phyloP scores from a whole-genome alignment of 2,888 invertebrate species.

The Lepidocyrtoides sp. region DNA sequence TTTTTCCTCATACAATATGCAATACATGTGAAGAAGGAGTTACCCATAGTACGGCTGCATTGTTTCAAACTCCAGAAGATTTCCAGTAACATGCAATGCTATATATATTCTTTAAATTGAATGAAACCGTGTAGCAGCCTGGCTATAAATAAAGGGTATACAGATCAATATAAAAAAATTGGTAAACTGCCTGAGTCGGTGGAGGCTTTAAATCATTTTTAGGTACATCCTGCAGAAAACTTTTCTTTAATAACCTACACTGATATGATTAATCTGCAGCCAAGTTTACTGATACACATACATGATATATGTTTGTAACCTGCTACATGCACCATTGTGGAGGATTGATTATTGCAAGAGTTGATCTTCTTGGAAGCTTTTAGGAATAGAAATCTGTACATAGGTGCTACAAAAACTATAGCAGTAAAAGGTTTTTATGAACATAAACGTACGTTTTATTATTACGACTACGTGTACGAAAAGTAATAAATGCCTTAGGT shows the following conservation, averaged over 20 bases:
- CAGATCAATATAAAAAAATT: not conserved
- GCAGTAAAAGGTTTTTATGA: not conserved
- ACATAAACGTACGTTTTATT: constrained; percentile 1
- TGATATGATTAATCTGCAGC: not conserved
- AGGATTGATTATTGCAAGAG: constrained; percentile 33
- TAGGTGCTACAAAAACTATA: not conserved
- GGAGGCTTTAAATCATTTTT: not conserved
- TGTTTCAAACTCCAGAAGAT: too few relatives aligned
- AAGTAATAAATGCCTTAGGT: constrained; percentile 67
- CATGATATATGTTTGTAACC: too few relatives aligned
- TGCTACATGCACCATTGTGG: not conserved
- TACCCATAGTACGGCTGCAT: too few relatives aligned
- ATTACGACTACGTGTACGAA: constrained; percentile 39
- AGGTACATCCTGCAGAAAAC: not conserved
- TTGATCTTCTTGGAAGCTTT: not conserved
- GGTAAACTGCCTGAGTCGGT: not conserved
- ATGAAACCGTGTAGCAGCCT: too few relatives aligned
- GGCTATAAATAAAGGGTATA: too few relatives aligned
- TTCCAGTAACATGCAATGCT: too few relatives aligned
- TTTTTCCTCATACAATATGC: too few relatives aligned
- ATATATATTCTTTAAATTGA: too few relatives aligned
- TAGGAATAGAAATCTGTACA: constrained; percentile 5
- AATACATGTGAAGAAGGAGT: too few relatives aligned
- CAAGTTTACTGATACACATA: not conserved
- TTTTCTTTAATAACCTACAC: not conserved